Evolutionary conservation across 2,888 invertebrate genomes (phyloP).

Genomic region (Andrena chrysosceles): DNA sequence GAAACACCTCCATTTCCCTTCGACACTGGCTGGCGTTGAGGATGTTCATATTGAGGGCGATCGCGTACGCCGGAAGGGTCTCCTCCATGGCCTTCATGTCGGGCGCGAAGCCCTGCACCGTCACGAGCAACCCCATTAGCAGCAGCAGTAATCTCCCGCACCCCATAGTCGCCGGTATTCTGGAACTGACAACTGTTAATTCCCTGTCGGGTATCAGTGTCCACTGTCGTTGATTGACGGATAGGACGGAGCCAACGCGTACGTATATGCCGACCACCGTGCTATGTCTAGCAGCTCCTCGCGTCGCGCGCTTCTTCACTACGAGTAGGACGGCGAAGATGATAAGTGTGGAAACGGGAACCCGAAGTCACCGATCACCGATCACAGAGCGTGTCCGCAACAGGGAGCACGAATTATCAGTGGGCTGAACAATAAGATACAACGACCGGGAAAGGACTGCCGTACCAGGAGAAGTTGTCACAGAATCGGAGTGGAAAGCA

Average conservation of each 20-base stretch:
- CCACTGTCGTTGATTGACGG: neutral
- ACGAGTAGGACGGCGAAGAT: constrained; percentile 32
- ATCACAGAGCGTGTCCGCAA: neutral
- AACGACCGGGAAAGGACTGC: constrained; percentile 71
- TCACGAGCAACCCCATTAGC: neutral
- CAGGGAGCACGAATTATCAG: constrained; percentile 20
- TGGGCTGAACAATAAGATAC: constrained; percentile 56
- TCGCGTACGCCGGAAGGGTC: constrained; percentile 77
- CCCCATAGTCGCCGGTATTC: neutral
- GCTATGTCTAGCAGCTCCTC: too few species aligned
- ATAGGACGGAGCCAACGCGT: neutral
- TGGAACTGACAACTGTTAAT: neutral
- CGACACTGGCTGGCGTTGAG: constrained; percentile 79
- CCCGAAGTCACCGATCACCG: constrained; percentile 23
- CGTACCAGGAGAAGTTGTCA: constrained; percentile 60
- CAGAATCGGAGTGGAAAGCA: constrained; percentile 72
- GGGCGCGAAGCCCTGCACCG: neutral
- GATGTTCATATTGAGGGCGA: constrained; percentile 65
- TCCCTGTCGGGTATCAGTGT: neutral
- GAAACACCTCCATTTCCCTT: constrained; percentile 83
- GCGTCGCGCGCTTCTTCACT: constrained; percentile 17
- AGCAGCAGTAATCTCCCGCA: neutral
- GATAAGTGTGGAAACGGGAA: constrained; percentile 67
- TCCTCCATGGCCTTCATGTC: constrained; percentile 64
- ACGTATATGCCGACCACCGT: neutral